These are phyloP conservation scores for Rhodinocichla rosea DNA, from an alignment of 2,113 vertebrate species.

Conservation along the genomic window DNA sequence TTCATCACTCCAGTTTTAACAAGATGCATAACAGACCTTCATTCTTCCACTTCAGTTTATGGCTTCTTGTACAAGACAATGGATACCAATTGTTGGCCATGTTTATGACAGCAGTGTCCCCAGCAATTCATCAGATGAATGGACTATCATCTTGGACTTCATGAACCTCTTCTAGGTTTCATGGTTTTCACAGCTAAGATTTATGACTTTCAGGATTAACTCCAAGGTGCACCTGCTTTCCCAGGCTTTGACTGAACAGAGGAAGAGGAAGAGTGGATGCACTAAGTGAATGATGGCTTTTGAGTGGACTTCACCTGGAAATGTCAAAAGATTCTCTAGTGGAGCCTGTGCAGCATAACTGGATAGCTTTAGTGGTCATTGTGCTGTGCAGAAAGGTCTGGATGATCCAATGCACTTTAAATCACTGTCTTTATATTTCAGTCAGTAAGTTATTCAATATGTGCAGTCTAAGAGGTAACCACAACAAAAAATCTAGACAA, in stretches of 20 bases:
- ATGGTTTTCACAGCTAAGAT: not conserved
- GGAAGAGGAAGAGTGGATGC: not conserved
- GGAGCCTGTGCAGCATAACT: not conserved
- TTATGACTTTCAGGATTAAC: not conserved
- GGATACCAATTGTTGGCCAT: not conserved
- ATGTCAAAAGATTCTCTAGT: not conserved
- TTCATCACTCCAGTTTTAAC: not conserved
- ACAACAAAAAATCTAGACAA: not conserved
- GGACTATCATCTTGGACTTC: not conserved
- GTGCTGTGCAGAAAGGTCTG: not conserved
- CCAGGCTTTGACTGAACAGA: not conserved
- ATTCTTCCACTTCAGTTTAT: slow-evolving; percentile 13
- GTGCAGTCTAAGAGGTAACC: not conserved
- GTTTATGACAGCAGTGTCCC: not conserved
- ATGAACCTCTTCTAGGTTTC: not conserved
- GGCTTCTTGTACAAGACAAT: slow-evolving; percentile 6
- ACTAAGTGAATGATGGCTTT: not conserved
- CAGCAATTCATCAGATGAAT: not conserved
- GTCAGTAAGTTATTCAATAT: not conserved
- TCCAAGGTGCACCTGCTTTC: slow-evolving; percentile 20
- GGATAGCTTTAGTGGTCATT: not conserved
- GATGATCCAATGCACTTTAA: not conserved
- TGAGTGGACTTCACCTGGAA: not conserved
- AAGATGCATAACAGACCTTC: not conserved
- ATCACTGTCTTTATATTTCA: not conserved